These are phyloP conservation scores for Aromia moschata DNA, from an alignment of 2,888 invertebrate genomes.

Conservation along the genomic window DNA sequence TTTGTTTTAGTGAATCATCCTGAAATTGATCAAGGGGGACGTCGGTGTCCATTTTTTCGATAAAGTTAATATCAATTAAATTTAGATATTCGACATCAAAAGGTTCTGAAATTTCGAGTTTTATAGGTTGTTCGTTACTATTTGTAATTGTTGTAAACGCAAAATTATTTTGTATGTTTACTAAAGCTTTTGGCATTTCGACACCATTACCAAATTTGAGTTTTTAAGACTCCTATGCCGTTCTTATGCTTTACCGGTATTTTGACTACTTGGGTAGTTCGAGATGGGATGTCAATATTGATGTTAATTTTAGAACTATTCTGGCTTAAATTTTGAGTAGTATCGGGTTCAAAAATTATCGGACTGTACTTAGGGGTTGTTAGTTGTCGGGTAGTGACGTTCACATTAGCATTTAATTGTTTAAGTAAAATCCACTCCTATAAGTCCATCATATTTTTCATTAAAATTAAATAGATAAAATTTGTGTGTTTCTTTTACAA, in stretches of 20 bases:
- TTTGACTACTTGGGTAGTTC: neutral
- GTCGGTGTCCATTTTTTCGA: neutral
- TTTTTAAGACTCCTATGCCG: neutral
- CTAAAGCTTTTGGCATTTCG: neutral
- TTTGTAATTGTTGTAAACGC: neutral
- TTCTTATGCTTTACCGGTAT: neutral
- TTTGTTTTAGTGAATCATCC: neutral
- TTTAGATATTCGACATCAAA: neutral
- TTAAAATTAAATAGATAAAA: constrained; percentile 2
- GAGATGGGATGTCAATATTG: neutral
- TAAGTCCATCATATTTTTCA: constrained; percentile 5
- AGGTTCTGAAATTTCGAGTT: neutral
- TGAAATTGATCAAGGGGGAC: neutral
- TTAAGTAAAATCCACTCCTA: neutral
- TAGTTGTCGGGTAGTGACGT: neutral
- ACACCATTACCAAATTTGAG: neutral
- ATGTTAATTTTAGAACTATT: neutral
- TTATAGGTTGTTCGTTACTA: neutral
- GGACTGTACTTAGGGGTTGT: neutral
- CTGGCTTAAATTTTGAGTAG: neutral
- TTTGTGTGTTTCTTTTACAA: neutral
- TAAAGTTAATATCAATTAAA: neutral
- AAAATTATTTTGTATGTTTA: neutral
- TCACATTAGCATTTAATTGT: neutral
- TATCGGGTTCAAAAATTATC: neutral